These are phyloP conservation scores for Pavo muticus DNA, from an alignment of 2,113 vertebrate genomes.

Conservation along the genomic window DNA sequence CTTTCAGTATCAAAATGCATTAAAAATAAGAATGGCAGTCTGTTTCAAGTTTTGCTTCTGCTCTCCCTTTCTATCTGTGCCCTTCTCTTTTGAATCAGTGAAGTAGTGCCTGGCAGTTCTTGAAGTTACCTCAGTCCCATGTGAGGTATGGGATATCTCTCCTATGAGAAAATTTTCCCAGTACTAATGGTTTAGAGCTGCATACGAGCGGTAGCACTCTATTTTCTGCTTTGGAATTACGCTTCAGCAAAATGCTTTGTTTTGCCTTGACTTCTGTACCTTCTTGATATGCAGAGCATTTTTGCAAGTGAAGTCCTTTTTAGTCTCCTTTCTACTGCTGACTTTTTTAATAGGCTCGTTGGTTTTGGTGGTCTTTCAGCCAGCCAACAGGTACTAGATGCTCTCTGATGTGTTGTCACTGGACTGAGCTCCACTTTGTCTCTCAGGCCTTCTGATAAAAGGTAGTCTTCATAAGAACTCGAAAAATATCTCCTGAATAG, in stretches of 20 bases:
- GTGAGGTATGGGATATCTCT: neutral
- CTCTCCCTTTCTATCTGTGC: neutral
- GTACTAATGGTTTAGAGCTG: neutral
- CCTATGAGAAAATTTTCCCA: neutral
- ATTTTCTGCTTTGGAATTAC: neutral
- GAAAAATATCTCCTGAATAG: neutral
- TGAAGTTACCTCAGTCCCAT: accelerated
- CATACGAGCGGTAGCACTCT: neutral
- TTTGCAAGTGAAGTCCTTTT: neutral
- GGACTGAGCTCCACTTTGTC: neutral
- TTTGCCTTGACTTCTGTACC: neutral
- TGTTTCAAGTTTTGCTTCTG: neutral
- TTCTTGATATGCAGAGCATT: neutral
- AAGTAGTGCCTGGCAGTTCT: neutral
- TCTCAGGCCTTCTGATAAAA: neutral
- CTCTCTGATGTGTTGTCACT: neutral
- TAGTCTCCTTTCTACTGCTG: neutral
- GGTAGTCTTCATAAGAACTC: neutral
- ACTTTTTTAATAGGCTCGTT: neutral
- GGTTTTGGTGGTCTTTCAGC: neutral
- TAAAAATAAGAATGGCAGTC: neutral
- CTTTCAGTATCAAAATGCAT: neutral
- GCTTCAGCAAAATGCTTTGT: neutral
- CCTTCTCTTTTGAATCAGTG: neutral
- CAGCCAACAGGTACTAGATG: neutral